Evolutionary conservation across 2,113 vertebrate species (phyloP).

Genomic region (Pseudorasbora parva): DNA sequence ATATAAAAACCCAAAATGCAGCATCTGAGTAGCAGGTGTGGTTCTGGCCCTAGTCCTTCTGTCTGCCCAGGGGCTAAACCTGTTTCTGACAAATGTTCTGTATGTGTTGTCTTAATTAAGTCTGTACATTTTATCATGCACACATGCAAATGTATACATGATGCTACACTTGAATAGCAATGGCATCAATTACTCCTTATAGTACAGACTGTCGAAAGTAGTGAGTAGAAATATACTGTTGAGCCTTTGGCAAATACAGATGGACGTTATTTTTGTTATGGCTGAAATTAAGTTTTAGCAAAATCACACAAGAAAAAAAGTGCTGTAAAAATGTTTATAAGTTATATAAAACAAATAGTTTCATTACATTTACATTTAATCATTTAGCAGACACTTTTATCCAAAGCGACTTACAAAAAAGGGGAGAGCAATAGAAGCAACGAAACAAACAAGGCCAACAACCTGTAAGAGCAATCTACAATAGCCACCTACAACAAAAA

Average conservation of each 20-base stretch:
- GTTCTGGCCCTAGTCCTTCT: constrained; percentile 38
- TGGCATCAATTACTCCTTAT: not conserved
- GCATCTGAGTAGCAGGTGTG: constrained; percentile 40
- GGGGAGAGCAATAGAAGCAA: no score
- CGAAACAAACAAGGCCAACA: no score
- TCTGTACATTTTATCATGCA: constrained; percentile 20
- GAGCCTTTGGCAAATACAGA: not conserved
- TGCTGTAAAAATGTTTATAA: not conserved
- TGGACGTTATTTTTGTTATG: not conserved
- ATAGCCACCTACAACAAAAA: no score
- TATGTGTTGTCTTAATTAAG: constrained; percentile 47
- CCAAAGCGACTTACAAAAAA: no score
- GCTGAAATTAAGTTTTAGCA: not conserved
- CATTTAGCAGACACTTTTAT: no score
- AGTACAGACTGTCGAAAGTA: not conserved
- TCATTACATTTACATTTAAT: no score
- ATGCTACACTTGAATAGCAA: constrained; percentile 1
- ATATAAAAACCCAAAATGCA: constrained; percentile 14
- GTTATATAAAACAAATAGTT: no score
- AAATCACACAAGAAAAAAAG: not conserved
- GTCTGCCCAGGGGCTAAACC: constrained; percentile 22
- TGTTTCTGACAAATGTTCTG: constrained; percentile 16
- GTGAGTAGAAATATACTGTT: not conserved
- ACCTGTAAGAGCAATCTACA: no score
- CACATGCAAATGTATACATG: constrained; percentile 6